phyloP scores from a whole-genome alignment of 2,113 vertebrate species.

The Elanoides forficatus region DNA sequence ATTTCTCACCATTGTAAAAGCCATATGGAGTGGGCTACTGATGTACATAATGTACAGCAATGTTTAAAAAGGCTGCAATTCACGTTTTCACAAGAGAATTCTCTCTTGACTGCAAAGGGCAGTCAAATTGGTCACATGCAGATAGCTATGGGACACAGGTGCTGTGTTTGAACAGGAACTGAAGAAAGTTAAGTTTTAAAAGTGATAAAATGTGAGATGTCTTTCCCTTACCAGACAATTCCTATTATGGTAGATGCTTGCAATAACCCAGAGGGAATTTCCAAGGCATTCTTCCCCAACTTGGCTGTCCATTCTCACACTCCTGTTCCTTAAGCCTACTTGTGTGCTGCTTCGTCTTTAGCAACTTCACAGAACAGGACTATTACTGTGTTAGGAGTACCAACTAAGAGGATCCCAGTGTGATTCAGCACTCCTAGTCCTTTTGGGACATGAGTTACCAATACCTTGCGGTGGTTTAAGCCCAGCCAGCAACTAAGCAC shows the following conservation, averaged over 20 bases:
- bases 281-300: not conserved
- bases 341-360: not conserved
- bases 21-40: not conserved
- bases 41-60: not conserved
- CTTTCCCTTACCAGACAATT: not conserved
- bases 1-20: not conserved
- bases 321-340: not conserved
- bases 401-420: not conserved
- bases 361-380: not conserved
- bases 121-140: not conserved
- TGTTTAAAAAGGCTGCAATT: not conserved
- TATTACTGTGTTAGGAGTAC: not conserved
- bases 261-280: not conserved
- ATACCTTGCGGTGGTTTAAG: not conserved
- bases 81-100: not conserved
- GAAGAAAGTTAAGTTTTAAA: not conserved
- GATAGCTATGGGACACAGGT: not conserved
- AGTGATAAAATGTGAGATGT: not conserved
- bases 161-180: not conserved
- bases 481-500: no score
- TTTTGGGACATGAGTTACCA: not conserved
- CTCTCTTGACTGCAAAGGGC: not conserved
- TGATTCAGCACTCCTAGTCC: not conserved
- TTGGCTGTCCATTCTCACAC: not conserved
- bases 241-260: not conserved